Evolutionary conservation across 2,888 invertebrate genomes (phyloP).

Genomic region (Amorpha juglandis): DNA sequence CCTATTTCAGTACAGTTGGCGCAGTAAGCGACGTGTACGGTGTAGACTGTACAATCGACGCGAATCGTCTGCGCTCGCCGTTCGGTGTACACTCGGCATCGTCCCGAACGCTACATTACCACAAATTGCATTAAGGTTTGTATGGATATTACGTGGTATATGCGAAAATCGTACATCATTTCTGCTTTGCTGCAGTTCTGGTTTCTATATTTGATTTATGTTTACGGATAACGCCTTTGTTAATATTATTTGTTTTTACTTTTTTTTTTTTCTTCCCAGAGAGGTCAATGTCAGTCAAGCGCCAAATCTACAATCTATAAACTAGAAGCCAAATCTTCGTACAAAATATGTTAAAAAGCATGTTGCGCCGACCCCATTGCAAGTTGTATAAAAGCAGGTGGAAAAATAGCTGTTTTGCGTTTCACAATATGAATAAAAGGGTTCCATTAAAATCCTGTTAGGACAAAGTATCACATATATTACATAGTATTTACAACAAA

Average conservation of each 20-base stretch:
- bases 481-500: too few relatives aligned
- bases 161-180: conserved; percentile 32
- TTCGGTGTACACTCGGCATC: conserved; percentile 28
- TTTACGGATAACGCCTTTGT: neutral
- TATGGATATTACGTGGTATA: conserved; percentile 62
- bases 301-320: too few relatives aligned
- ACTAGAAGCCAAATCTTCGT: too few relatives aligned
- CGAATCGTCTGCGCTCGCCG: conserved; percentile 39
- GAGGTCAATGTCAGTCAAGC: too few relatives aligned
- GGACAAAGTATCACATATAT: neutral
- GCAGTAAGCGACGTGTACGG: conserved; percentile 19
- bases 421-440: too few relatives aligned
- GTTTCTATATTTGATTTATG: conserved; percentile 3
- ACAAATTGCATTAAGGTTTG: conserved; percentile 78
- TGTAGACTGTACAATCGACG: conserved; percentile 22
- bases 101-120: conserved; percentile 65
- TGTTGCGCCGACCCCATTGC: too few relatives aligned
- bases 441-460: neutral
- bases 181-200: conserved; percentile 34
- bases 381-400: too few relatives aligned
- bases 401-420: too few relatives aligned
- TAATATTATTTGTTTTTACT: neutral
- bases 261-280: neutral
- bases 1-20: conserved; percentile 36
- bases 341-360: too few relatives aligned